A percentile compares a stretch with the other conserved stretches of the same genome.
phyloP scores from a whole-genome alignment of 2,797 vertebrate genomes.

The Hirundo rustica region DNA sequence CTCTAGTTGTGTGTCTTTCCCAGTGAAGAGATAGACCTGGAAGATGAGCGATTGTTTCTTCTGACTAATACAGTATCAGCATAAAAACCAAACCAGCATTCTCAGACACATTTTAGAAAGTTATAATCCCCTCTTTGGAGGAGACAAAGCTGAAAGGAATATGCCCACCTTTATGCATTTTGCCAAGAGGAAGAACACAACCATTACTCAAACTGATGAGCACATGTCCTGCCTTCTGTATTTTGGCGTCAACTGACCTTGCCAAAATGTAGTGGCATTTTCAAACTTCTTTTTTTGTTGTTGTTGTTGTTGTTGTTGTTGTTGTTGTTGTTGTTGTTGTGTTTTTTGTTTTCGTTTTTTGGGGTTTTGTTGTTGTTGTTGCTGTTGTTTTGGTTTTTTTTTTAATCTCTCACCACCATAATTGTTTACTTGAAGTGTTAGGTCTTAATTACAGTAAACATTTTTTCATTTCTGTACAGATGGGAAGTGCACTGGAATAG shows the following conservation, averaged over 20 bases:
- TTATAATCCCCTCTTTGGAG: neutral
- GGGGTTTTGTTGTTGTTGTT: no score
- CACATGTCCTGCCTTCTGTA: neutral
- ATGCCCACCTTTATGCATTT: neutral
- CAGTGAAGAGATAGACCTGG: neutral
- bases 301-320: no score
- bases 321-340: no score
- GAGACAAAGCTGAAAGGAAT: neutral
- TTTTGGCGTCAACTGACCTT: neutral
- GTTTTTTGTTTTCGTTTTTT: no score
- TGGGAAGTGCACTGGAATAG: slow-evolving; percentile 32
- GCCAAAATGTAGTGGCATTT: neutral
- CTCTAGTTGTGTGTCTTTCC: neutral
- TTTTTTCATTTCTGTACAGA: slow-evolving; percentile 38
- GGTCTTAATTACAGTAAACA: slow-evolving; percentile 45
- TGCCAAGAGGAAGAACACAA: neutral
- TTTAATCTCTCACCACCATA: neutral
- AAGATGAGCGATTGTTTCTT: neutral
- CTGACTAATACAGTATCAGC: neutral
- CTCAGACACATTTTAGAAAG: neutral
- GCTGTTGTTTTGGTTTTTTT: no score
- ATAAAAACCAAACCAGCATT: neutral
- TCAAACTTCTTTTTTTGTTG: neutral
- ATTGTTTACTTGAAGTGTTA: slow-evolving; percentile 15
- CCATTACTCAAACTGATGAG: neutral